These are phyloP conservation scores for Drosophila nr. perissopoda DNA, from an alignment of 2,888 invertebrate genomes.

Conservation along the genomic window DNA sequence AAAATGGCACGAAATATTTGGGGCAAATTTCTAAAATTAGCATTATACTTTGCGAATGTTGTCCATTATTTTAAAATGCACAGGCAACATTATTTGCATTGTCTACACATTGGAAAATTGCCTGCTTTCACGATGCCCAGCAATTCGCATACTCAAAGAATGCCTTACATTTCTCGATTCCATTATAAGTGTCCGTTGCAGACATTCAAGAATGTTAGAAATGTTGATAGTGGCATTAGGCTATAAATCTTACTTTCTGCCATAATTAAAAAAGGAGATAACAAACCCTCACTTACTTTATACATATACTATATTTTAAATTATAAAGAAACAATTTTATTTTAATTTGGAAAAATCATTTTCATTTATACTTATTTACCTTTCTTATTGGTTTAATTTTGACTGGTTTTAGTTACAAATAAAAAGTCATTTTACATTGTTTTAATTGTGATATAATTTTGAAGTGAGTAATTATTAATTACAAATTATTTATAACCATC, in stretches of 20 bases:
- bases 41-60: background rate
- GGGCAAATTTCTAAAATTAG: background rate
- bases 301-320: background rate
- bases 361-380: rapidly evolving
- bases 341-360: background rate
- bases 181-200: background rate
- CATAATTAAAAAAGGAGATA: background rate
- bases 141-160: background rate
- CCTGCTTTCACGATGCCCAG: background rate
- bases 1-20: background rate
- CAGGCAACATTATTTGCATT: background rate
- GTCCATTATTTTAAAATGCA: background rate
- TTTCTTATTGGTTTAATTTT: background rate
- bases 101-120: background rate
- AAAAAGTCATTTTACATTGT: background rate
- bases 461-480: background rate
- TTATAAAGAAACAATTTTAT: background rate
- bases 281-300: background rate
- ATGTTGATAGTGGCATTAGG: background rate
- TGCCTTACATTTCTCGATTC: background rate
- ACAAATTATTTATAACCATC: background rate
- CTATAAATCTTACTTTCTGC: background rate
- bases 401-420: background rate
- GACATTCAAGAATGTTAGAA: background rate
- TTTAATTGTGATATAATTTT: background rate